These are phyloP conservation scores for Bombus fervidus DNA, from an alignment of 1,140 invertebrate species.

Conservation along the genomic window DNA sequence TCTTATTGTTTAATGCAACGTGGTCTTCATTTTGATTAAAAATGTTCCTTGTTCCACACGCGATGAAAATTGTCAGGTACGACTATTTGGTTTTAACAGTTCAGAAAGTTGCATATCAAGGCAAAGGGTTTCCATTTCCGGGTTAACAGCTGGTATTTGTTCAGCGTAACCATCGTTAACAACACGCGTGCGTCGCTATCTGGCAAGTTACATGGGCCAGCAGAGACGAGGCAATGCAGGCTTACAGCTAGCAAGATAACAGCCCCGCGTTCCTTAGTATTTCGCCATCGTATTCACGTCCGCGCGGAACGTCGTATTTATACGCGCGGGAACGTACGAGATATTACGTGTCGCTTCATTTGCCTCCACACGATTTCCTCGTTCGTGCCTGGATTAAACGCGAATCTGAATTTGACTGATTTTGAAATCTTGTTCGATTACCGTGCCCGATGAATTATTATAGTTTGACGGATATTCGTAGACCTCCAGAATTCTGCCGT, in stretches of 20 bases:
- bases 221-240: neutral
- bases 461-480: too few species aligned
- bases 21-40: neutral
- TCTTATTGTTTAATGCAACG: neutral
- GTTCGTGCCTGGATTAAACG: neutral
- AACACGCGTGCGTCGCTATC: constrained; percentile 20
- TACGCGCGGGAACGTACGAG: neutral
- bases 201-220: constrained; percentile 6
- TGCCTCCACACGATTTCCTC: neutral
- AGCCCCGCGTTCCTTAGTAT: constrained; percentile 20
- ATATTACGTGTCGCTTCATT: constrained; percentile 10
- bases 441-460: neutral
- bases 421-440: neutral
- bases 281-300: neutral
- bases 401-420: neutral
- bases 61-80: neutral
- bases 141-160: constrained; percentile 30
- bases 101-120: neutral
- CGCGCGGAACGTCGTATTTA: constrained; percentile 10
- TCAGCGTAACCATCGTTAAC: constrained; percentile 12
- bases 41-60: neutral
- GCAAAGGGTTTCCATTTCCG: constrained; percentile 1
- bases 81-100: neutral
- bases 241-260: constrained; percentile 24
- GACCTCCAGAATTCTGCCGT: neutral